These are phyloP conservation scores for Steinernema scapterisci DNA, from an alignment of 2,888 invertebrate species.

Conservation along the genomic window DNA sequence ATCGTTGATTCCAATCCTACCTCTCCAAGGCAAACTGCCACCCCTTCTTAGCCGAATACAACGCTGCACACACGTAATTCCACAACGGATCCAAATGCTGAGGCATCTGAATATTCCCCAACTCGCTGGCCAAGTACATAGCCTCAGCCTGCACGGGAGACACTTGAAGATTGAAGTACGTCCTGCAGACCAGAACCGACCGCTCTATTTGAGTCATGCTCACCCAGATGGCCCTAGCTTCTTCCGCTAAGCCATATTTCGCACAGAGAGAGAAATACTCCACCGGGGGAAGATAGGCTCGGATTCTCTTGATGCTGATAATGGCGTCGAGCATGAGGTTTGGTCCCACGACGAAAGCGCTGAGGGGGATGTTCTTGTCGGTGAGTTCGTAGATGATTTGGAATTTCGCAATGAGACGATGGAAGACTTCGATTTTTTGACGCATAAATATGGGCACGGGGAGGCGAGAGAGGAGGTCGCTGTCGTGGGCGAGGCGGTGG, in stretches of 20 bases:
- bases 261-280: background rate
- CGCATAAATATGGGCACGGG: background rate
- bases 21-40: conserved; percentile 4
- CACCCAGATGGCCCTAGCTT: background rate
- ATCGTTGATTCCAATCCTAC: background rate
- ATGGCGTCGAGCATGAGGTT: background rate
- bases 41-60: background rate
- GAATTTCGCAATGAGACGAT: background rate
- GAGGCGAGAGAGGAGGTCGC: background rate
- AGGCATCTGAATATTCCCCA: background rate
- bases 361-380: background rate
- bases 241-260: background rate
- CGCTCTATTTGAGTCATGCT: background rate
- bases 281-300: background rate
- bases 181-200: background rate
- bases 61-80: background rate
- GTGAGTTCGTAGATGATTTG: background rate
- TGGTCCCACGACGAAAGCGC: background rate
- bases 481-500: background rate
- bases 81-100: background rate
- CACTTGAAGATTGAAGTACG: background rate
- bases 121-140: background rate
- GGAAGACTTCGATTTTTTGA: background rate
- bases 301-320: background rate
- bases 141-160: background rate